Conservation (phyloP, 2,888 invertebrate species). For the Euclidia mi region DNA sequence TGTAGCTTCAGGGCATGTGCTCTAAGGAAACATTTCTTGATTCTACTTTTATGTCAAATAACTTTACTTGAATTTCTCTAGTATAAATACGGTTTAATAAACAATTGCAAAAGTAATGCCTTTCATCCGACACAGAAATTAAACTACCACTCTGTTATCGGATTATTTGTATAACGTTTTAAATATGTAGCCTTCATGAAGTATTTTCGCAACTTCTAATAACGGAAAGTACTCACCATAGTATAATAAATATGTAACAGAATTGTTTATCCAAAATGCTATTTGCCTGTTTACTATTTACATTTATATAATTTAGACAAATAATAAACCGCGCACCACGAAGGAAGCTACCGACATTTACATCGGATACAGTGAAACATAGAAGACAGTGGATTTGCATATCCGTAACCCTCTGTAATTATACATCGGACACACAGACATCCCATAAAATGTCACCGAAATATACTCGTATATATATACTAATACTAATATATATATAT, state of each 20-base stretch:
- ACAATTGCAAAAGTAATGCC: constrained; percentile 25
- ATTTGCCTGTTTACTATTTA: no score
- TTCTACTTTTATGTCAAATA: constrained; percentile 46
- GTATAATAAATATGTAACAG: no score
- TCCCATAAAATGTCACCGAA: constrained; percentile 83
- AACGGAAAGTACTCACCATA: no score
- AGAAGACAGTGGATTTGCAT: constrained; percentile 74
- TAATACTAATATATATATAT: no score
- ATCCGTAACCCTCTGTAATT: constrained; percentile 66
- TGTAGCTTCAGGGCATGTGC: constrained; percentile 27
- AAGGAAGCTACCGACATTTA: constrained; percentile 53
- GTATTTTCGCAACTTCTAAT: no score
- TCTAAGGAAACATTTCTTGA: constrained; percentile 38
- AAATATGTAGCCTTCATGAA: no score
- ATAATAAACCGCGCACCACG: constrained; percentile 1
- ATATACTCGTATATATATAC: no score
- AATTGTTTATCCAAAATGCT: no score
- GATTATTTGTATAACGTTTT: constrained; percentile 23
- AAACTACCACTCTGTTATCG: constrained; percentile 18
- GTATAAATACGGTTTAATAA: constrained; percentile 24
- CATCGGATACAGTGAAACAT: constrained; percentile 43
- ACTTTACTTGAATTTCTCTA: constrained; percentile 25
- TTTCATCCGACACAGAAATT: constrained; percentile 21
- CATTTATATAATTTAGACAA: no score
- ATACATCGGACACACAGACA: constrained; percentile 74